A percentile compares a stretch with the other conserved stretches of the same genome.
phyloP scores from a whole-genome alignment of 2,888 invertebrate genomes.

The Drosophila kuntzei region DNA sequence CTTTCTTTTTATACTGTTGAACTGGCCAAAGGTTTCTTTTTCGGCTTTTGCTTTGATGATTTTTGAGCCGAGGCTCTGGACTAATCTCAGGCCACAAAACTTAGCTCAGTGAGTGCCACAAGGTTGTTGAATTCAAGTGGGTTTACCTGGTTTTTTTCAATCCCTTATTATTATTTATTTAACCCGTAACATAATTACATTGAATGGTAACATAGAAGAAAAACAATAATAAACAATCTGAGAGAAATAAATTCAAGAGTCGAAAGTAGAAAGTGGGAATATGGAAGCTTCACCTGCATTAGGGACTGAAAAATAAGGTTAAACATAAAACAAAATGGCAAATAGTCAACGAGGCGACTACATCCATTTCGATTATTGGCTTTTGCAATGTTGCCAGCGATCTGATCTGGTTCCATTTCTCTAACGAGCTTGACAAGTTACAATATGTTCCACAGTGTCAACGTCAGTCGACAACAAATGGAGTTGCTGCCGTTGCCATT shows the following conservation, averaged over 20 bases:
- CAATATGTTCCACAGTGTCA: slow-evolving; percentile 42
- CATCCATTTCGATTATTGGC: slow-evolving; percentile 34
- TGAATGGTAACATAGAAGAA: background rate
- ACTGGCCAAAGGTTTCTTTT: slow-evolving; percentile 8
- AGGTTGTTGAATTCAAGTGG: slow-evolving; percentile 5
- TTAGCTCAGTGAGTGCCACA: slow-evolving; percentile 4
- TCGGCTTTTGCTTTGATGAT: slow-evolving; percentile 19
- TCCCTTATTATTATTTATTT: slow-evolving; percentile 14
- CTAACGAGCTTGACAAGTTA: slow-evolving; percentile 43
- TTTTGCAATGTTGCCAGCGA: slow-evolving; percentile 19
- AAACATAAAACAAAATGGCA: background rate
- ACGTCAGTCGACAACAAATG: slow-evolving; percentile 41
- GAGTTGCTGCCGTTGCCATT: slow-evolving; percentile 26
- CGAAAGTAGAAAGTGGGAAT: background rate
- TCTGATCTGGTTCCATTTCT: slow-evolving; percentile 44
- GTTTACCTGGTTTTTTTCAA: background rate
- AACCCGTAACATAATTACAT: slow-evolving; percentile 8
- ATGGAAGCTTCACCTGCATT: slow-evolving; percentile 1
- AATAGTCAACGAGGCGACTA: background rate
- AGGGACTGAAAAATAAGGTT: background rate
- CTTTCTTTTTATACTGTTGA: slow-evolving; percentile 3
- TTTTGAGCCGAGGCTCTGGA: background rate
- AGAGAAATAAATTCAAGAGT: background rate
- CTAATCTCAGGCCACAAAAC: slow-evolving; percentile 8
- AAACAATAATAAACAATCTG: background rate